Conservation (phyloP, 2,888 invertebrate species). For the Nineta flava region DNA sequence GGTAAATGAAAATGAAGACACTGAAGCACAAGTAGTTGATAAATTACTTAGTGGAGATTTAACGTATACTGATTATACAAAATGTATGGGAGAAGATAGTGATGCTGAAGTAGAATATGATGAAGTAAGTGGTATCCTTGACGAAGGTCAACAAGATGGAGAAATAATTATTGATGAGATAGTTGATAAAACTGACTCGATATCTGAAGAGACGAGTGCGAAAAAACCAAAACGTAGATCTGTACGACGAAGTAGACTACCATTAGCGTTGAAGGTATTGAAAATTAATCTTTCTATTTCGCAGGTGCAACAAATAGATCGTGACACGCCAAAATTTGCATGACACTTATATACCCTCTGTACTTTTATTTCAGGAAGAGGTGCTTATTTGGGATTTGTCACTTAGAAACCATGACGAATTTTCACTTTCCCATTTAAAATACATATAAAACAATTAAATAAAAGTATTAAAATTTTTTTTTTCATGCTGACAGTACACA, state of each 20-base stretch:
- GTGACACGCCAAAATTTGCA: no score
- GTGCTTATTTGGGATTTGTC: no score
- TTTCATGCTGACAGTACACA: no score
- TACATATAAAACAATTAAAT: no score
- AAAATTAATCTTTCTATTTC: background rate
- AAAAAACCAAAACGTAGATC: background rate
- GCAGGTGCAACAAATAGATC: no score
- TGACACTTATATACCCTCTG: no score
- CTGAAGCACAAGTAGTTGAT: constrained; percentile 33
- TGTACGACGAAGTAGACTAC: background rate
- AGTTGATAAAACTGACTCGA: background rate
- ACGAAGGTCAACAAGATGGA: constrained; percentile 8
- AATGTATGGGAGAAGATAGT: constrained; percentile 39
- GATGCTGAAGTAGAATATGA: constrained; percentile 32
- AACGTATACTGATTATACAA: constrained; percentile 49
- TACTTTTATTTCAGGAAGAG: no score
- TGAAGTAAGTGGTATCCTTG: constrained; percentile 17
- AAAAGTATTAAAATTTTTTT: no score
- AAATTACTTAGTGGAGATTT: constrained; percentile 57
- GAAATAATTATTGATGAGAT: background rate
- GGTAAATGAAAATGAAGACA: background rate
- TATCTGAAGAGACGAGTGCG: background rate
- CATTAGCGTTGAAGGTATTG: background rate
- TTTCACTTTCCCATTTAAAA: no score
- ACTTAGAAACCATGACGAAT: no score